phyloP scores from a whole-genome alignment of 1,140 invertebrate genomes.

The Tetraneura akinire region DNA sequence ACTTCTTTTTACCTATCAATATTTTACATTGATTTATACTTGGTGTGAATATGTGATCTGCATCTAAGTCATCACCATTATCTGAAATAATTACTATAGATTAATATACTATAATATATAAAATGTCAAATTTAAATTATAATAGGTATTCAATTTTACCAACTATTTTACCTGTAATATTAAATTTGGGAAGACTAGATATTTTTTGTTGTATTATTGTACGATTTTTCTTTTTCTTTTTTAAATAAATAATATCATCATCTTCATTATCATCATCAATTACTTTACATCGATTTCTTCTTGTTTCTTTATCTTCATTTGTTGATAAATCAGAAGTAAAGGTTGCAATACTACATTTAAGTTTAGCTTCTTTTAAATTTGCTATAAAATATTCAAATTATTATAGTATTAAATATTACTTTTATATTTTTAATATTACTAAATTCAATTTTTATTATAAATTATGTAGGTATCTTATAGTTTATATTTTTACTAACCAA shows the following conservation, averaged over 20 bases:
- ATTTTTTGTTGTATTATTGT: not conserved
- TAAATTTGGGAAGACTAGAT: not conserved
- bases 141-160: not conserved
- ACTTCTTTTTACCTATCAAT: not conserved
- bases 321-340: not conserved
- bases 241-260: not conserved
- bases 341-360: not conserved
- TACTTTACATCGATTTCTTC: not conserved
- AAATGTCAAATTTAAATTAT: not conserved
- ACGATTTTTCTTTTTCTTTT: not conserved
- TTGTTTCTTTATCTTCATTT: constrained; percentile 11
- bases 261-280: not conserved
- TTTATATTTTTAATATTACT: not conserved
- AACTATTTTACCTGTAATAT: no score
- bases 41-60: not conserved
- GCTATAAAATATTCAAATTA: no score
- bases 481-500: not conserved
- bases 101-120: no score
- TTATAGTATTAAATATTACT: no score
- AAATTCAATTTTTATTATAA: not conserved
- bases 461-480: not conserved
- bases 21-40: not conserved
- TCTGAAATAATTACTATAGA: not conserved
- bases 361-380: no score
- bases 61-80: not conserved